Evolutionary conservation across 2,113 vertebrate species (phyloP), one percentile per base, ranked within the genome.

Genomic region (Beaufortia kweichowensis): DNA sequence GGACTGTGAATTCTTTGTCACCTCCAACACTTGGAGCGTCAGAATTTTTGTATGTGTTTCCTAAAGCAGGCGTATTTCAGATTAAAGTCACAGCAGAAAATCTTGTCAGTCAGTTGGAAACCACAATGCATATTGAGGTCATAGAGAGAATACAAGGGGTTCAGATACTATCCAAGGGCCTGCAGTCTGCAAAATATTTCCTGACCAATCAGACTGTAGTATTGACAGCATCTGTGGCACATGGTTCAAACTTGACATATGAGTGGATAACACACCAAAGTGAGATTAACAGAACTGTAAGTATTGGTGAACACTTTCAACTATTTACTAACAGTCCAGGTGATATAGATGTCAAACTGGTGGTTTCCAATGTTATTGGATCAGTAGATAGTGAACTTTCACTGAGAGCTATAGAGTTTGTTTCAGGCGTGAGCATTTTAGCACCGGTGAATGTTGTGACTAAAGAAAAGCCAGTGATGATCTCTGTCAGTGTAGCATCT

Each of bases 221-320:
- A 3, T 87, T 91, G 46, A 77, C 31, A 6, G 88, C 89, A 21
- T 85, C 80, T 63, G 56, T 91, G 24, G 66, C 53, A 11, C 81
- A 72, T 31, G 93, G 93, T 17, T 92, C 91, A 29, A 91, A 89
- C 77, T 78, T 94, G 4, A 87, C 86, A 2, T 94, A 86, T 66
- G 63, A 77, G 5, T 94, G 92, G 93, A 28, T 81, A 3, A 77
- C 75, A 48, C 67, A 55, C 8, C 87, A 81, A 19, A 77, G 66
- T n/a, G 64, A 46, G 77, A 67, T 24, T 60, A 80, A 79, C 8
- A 43, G 69, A 62, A 72, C 70, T 14, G 46, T 41, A 56, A 76
- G 77, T 1, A 56, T 80, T 12, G 86, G 84, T 4, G 56, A 87
- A 23, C 4, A 53, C 26, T 88, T 93, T 50, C 48, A 72, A 26